Conservation (phyloP, 2,797 vertebrate species). For the Sebastes reedi region DNA sequence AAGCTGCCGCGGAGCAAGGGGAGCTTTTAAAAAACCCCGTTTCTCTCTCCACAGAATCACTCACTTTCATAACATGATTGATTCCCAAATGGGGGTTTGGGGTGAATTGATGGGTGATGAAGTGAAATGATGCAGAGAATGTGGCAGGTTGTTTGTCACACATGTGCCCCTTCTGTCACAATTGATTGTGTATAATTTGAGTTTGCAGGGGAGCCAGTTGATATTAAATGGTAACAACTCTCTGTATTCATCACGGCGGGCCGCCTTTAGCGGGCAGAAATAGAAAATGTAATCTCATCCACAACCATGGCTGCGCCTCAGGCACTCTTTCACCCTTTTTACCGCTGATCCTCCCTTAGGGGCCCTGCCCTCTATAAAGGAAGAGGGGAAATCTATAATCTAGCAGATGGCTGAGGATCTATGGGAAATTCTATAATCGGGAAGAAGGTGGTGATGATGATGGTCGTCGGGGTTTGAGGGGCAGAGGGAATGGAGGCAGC, state of each 20-base stretch:
- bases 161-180: slow-evolving; percentile 68
- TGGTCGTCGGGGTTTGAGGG: slow-evolving; percentile 37
- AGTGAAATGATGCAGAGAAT: slow-evolving; percentile 73
- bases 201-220: slow-evolving; percentile 78
- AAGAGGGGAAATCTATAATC: slow-evolving; percentile 83
- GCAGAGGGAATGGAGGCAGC: slow-evolving; percentile 25
- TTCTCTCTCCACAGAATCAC: slow-evolving; percentile 51
- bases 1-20: slow-evolving; percentile 10
- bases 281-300: slow-evolving; percentile 83
- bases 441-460: slow-evolving; percentile 61
- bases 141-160: slow-evolving; percentile 80
- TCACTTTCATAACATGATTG: slow-evolving; percentile 73
- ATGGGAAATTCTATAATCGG: slow-evolving; percentile 80
- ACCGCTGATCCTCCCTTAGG: slow-evolving; percentile 81
- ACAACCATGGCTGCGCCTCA: slow-evolving; percentile 72
- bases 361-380: slow-evolving; percentile 74
- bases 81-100: slow-evolving; percentile 75
- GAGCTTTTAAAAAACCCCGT: slow-evolving; percentile 42
- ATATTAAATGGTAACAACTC: slow-evolving; percentile 84
- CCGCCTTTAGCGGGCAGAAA: slow-evolving; percentile 73
- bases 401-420: slow-evolving; percentile 83
- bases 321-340: slow-evolving; percentile 82
- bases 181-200: slow-evolving; percentile 82
- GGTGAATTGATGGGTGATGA: slow-evolving; percentile 78
- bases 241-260: slow-evolving; percentile 77